phyloP scores from a whole-genome alignment of 2,797 vertebrate species.

The Rhincodon typus region DNA sequence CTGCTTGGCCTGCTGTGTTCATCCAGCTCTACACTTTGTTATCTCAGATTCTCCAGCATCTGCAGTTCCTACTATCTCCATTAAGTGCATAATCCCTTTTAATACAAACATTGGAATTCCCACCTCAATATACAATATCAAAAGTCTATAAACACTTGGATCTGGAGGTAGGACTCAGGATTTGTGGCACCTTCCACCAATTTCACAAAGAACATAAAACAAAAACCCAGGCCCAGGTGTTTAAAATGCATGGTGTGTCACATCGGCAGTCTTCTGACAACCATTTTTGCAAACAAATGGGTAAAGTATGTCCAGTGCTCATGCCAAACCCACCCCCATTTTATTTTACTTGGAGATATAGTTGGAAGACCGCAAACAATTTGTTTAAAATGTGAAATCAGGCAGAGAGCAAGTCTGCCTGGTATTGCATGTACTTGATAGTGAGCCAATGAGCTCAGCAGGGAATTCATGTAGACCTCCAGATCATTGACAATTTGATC shows the following conservation, averaged over 20 bases:
- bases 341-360: neutral
- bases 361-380: neutral
- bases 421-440: neutral
- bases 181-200: no score
- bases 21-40: no score
- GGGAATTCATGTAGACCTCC: neutral
- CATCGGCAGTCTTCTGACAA: neutral
- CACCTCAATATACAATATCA: no score
- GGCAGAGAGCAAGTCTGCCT: neutral
- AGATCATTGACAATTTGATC: neutral
- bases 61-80: no score
- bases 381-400: neutral
- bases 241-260: neutral
- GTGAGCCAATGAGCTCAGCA: neutral
- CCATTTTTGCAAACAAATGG: neutral
- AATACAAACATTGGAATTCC: no score
- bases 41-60: no score
- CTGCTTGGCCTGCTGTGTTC: no score
- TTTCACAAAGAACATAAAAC: no score
- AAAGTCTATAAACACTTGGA: no score
- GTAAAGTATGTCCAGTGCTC: neutral
- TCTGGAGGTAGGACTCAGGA: no score
- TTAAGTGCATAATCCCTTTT: no score
- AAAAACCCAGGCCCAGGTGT: neutral
- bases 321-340: neutral